A percentile compares a stretch with the other conserved stretches of the same genome.
Conservation (phyloP, 1,140 invertebrate genomes). For the Ceratosolen solmsi region DNA sequence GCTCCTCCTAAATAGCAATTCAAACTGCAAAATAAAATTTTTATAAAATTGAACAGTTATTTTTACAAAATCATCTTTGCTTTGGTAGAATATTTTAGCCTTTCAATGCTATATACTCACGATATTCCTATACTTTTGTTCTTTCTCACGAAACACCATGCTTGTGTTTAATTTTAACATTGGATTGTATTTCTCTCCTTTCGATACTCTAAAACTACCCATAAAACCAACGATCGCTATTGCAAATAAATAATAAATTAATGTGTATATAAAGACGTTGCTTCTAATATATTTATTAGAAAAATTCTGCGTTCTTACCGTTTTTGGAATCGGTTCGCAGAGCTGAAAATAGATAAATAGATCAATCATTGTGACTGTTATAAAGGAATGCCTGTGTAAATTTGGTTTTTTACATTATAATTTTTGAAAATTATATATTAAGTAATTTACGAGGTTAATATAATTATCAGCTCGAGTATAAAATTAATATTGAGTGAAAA, state of each 20-base stretch:
- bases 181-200: constrained; percentile 80
- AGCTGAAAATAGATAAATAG: constrained; percentile 64
- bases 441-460: too few species aligned
- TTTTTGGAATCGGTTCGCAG: constrained; percentile 71
- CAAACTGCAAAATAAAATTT: constrained; percentile 67
- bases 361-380: too few species aligned
- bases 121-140: constrained; percentile 77
- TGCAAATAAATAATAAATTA: constrained; percentile 56
- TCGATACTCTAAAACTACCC: constrained; percentile 79
- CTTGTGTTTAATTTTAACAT: constrained; percentile 74
- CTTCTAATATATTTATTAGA: not conserved
- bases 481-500: too few species aligned
- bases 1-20: constrained; percentile 71
- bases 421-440: not conserved
- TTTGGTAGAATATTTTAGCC: not conserved
- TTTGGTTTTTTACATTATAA: too few species aligned
- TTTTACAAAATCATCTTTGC: not conserved
- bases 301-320: constrained; percentile 62
- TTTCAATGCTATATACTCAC: constrained; percentile 66
- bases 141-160: constrained; percentile 75
- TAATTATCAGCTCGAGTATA: too few species aligned
- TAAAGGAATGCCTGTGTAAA: too few species aligned
- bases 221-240: constrained; percentile 80
- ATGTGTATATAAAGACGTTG: too few species aligned
- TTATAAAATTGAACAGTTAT: not conserved